A percentile compares a stretch with the other conserved stretches of the same genome.
These are phyloP conservation scores for Mormyrus proboscirostris DNA, from an alignment of 2,797 vertebrate species.

Conservation along the genomic window DNA sequence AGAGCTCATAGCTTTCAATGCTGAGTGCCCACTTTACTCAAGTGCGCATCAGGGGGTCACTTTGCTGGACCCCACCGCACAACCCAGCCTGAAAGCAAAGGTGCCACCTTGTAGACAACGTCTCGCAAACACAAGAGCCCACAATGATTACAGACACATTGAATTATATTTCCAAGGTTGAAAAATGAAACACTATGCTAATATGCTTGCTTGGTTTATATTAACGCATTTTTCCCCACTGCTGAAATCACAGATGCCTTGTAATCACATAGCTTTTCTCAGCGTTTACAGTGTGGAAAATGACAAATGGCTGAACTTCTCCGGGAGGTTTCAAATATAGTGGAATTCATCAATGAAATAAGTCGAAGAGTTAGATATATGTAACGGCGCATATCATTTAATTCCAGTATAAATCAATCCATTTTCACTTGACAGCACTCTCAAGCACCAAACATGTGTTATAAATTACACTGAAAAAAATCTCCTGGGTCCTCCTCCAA, in stretches of 20 bases:
- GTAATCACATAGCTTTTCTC: neutral
- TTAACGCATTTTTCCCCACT: neutral
- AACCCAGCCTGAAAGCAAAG: neutral
- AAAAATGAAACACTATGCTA: neutral
- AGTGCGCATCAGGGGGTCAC: neutral
- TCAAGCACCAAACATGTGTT: neutral
- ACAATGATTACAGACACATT: neutral
- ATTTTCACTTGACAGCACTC: neutral
- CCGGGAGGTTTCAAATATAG: neutral
- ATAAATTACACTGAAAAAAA: neutral
- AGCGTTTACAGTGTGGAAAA: neutral
- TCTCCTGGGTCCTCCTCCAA: neutral
- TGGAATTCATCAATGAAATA: neutral
- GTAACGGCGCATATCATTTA: neutral
- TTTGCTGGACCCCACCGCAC: neutral
- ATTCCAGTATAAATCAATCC: constrained; percentile 9
- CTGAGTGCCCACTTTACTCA: neutral
- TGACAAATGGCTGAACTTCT: neutral
- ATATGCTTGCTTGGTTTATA: neutral
- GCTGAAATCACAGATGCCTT: neutral
- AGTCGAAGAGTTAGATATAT: neutral
- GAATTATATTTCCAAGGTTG: neutral
- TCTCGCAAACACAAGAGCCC: neutral
- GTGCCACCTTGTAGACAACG: neutral
- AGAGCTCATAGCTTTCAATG: neutral